Evolutionary conservation across 2,797 vertebrate species (phyloP).

Genomic region (Philypnodon macrostomus): DNA sequence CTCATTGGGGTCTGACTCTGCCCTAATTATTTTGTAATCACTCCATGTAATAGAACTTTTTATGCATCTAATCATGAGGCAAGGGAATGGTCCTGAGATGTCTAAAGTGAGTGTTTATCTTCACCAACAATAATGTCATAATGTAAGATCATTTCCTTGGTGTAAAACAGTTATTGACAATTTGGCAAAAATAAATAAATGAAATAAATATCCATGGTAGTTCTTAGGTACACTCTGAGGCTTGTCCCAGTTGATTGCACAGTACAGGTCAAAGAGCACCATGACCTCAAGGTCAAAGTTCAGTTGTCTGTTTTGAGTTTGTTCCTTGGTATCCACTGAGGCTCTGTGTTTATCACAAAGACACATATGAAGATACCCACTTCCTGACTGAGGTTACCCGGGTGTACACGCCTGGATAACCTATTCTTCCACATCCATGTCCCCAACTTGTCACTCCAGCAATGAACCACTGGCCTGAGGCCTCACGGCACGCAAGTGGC

Average conservation of each 20-base stretch:
- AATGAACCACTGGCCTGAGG: constrained; percentile 89
- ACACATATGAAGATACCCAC: constrained; percentile 85
- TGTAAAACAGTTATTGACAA: constrained; percentile 18
- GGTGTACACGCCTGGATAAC: constrained; percentile 91
- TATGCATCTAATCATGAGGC: constrained; percentile 15
- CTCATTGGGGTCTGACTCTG: constrained; percentile 53
- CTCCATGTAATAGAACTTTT: constrained; percentile 30
- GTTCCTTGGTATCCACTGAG: constrained; percentile 19
- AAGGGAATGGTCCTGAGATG: constrained; percentile 19
- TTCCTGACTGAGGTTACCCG: constrained; percentile 84
- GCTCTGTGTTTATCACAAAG: constrained; percentile 55
- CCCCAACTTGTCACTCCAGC: constrained; percentile 97
- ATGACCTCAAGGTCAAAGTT: constrained; percentile 36
- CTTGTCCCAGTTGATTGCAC: constrained; percentile 40
- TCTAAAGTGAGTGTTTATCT: too few relatives aligned
- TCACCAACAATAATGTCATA: too few relatives aligned
- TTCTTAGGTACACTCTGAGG: constrained; percentile 26
- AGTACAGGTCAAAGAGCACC: constrained; percentile 56
- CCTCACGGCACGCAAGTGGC: constrained; percentile 85
- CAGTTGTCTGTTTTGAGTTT: constrained; percentile 38
- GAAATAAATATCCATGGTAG: constrained; percentile 66
- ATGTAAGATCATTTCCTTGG: too few relatives aligned
- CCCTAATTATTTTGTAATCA: too few relatives aligned
- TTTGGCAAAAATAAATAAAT: constrained; percentile 72
- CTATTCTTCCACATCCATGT: constrained; percentile 86